phyloP scores from a whole-genome alignment of 2,113 vertebrate species.

The Psittacara wagleri region DNA sequence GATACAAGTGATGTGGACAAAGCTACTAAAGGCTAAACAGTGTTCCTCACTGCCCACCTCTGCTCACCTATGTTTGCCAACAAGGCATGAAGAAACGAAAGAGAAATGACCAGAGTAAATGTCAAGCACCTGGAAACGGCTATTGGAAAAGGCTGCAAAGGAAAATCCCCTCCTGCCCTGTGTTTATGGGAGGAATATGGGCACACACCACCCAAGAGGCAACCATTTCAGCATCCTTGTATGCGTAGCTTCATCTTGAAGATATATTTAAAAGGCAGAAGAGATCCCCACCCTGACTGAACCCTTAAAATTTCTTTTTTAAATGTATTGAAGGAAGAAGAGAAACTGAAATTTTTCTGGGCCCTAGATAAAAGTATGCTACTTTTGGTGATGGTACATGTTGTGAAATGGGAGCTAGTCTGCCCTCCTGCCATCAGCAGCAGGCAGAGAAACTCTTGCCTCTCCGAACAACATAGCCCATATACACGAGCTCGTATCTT shows the following conservation, averaged over 20 bases:
- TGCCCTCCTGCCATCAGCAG: background rate
- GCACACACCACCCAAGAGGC: fast-evolving
- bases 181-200: background rate
- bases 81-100: background rate
- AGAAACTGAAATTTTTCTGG: background rate
- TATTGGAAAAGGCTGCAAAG: background rate
- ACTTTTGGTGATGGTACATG: background rate
- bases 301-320: background rate
- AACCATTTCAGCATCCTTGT: background rate
- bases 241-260: background rate
- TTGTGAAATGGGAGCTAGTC: background rate
- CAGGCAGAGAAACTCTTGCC: background rate
- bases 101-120: background rate
- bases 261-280: background rate
- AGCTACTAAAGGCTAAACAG: background rate
- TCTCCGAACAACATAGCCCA: background rate
- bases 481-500: background rate
- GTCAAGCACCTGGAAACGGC: background rate
- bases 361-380: background rate
- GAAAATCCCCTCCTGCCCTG: background rate
- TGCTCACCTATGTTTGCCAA: background rate
- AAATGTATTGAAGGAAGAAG: background rate
- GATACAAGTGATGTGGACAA: background rate
- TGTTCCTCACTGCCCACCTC: background rate
- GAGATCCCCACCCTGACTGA: background rate